A percentile compares a stretch with the other conserved stretches of the same genome.
Conservation (phyloP, 1,140 invertebrate species). For the Hylyphantes graminicola region DNA sequence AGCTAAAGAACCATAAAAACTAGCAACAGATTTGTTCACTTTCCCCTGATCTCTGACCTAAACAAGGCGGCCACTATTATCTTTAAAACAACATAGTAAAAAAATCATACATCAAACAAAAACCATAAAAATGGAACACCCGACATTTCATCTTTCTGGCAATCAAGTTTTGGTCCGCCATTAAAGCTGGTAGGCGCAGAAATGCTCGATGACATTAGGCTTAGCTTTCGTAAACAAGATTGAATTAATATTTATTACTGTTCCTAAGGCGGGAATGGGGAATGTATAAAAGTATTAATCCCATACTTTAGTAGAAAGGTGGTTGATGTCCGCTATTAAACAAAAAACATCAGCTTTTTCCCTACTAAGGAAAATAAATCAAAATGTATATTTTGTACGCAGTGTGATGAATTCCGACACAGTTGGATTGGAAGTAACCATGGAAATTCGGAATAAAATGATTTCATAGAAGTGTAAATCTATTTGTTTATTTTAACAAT, state of each 20-base stretch:
- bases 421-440: too few relatives aligned
- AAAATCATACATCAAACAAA: conserved; percentile 9
- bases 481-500: too few relatives aligned
- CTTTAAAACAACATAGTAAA: conserved; percentile 41
- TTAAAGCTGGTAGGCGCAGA: conserved; percentile 41
- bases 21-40: conserved; percentile 6
- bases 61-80: conserved; percentile 41
- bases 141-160: conserved; percentile 26
- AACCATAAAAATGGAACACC: conserved; percentile 11
- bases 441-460: too few relatives aligned
- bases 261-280: neutral
- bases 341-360: too few relatives aligned
- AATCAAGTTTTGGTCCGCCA: conserved; percentile 42
- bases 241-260: conserved; percentile 53
- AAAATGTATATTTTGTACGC: too few relatives aligned
- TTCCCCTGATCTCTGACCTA: conserved; percentile 1
- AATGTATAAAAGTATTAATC: conserved; percentile 27
- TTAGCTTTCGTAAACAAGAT: conserved; percentile 48
- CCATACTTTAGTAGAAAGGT: neutral
- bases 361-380: too few relatives aligned
- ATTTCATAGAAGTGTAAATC: too few relatives aligned
- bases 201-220: conserved; percentile 47
- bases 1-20: neutral
- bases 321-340: too few relatives aligned
- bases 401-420: too few relatives aligned